Evolutionary conservation across 2,797 vertebrate genomes (phyloP), one percentile per base, ranked within the genome.

Genomic region (Botia almorhae): DNA sequence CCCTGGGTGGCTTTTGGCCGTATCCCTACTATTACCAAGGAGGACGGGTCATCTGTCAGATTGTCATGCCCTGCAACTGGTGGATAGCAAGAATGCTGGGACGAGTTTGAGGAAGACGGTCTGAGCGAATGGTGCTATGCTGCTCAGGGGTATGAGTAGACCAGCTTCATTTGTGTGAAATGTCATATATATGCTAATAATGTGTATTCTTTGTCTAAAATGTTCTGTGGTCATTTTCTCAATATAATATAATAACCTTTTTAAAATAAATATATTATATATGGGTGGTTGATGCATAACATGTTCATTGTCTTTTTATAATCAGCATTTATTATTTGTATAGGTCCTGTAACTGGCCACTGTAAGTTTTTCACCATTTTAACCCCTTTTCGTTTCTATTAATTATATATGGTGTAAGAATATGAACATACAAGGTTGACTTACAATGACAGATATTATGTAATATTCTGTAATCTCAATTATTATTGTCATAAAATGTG

Each of bases 31-130:
- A 95, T 92, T 98, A 98, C 93, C 96, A 95, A 90, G 96, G 96
- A 19, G 96, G 97, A 13, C 91, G 96, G 43, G 96, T 97, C 86
- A 96, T 98, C 92, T 98, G 97, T 92, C 95, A 96, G 53, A 86
- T 97, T 81, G 96, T 98, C 87, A 98, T 98, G 98, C 98, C 97
- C 23, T 98, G 98, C 91, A 97, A 98, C 92, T 99, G 97, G 97
- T 98, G 97, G 97, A 95, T 98, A 2, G 96, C 97, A 0, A 94
- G 97, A 60, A 99, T 98, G 96, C 91, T 10, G 39, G 39, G 43
- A 75, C 91, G 97, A 83, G 90, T 98, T 87, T 99, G 92, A 93
- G 55, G 58, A 69, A 64, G 11, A 53, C 0, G 1, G 1, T 56
- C 63, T 17, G 14, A 61, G 50, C 60, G 19, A 53, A 14, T 56